Conservation (phyloP, 2,113 vertebrate genomes). For the Prionailurus viverrinus region DNA sequence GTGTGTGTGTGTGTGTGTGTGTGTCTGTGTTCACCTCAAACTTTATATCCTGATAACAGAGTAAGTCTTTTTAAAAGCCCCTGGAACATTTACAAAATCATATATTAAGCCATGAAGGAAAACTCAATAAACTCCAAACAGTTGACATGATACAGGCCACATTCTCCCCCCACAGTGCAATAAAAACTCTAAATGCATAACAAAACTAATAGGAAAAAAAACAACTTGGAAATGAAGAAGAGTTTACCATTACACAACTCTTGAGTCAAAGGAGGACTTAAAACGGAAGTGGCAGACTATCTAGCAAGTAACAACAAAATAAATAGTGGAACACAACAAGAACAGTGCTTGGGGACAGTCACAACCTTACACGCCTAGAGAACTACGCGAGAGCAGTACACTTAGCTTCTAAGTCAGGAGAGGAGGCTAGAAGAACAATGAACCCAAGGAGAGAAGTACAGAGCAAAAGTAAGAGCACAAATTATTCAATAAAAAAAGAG, state of each 20-base stretch:
- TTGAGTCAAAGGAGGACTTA: background rate
- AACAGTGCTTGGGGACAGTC: background rate
- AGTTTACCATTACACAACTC: background rate
- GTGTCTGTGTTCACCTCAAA: background rate
- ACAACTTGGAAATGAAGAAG: background rate
- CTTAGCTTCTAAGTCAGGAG: background rate
- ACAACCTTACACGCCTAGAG: background rate
- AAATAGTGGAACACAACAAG: no score
- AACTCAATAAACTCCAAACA: conserved; percentile 45
- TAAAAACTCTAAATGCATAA: conserved; percentile 23
- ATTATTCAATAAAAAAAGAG: background rate
- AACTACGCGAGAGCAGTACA: background rate
- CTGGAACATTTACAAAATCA: conserved; percentile 43
- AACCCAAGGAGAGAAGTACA: background rate
- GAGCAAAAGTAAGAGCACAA: background rate
- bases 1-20: background rate
- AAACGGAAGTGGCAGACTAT: background rate
- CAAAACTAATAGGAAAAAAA: background rate
- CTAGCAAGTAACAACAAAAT: background rate
- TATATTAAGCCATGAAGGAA: conserved; percentile 22
- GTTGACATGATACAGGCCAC: conserved; percentile 45
- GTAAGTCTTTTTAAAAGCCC: background rate
- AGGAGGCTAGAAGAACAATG: background rate
- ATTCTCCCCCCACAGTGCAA: background rate
- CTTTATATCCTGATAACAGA: background rate